These are phyloP conservation scores for Syngnathus acus DNA, from an alignment of 2,797 vertebrate species.

Conservation along the genomic window DNA sequence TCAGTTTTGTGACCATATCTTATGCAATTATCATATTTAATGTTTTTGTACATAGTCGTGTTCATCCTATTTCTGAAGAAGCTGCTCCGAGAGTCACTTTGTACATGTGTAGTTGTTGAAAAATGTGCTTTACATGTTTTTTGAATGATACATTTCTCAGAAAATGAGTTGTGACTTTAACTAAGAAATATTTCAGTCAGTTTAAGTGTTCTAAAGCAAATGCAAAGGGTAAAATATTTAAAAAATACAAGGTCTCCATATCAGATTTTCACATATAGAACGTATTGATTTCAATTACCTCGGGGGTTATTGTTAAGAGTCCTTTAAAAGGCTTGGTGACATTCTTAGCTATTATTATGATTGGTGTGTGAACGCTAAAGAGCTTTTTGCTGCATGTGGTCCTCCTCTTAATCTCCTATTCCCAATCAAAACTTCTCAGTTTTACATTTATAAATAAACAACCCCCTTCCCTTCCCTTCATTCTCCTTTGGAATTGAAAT, in stretches of 20 bases:
- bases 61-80: neutral
- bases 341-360: neutral
- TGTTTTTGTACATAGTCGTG: neutral
- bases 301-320: too few relatives aligned
- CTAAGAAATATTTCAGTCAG: too few relatives aligned
- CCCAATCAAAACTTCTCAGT: slow-evolving; percentile 36
- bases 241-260: neutral
- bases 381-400: too few relatives aligned
- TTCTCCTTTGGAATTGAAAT: slow-evolving; percentile 57
- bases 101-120: neutral
- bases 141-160: too few relatives aligned
- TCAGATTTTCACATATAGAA: neutral
- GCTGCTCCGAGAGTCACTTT: neutral
- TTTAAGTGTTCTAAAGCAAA: too few relatives aligned
- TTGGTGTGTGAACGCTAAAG: too few relatives aligned
- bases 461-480: slow-evolving; percentile 31
- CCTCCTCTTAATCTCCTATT: slow-evolving; percentile 36
- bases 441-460: slow-evolving; percentile 51
- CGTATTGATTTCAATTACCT: too few relatives aligned
- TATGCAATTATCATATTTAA: neutral
- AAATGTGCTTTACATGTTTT: neutral
- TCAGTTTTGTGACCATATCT: neutral
- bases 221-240: too few relatives aligned
- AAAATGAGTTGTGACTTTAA: too few relatives aligned
- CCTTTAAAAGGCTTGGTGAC: neutral